Conservation (phyloP, 2,113 vertebrate genomes). For the Serinus canaria region DNA sequence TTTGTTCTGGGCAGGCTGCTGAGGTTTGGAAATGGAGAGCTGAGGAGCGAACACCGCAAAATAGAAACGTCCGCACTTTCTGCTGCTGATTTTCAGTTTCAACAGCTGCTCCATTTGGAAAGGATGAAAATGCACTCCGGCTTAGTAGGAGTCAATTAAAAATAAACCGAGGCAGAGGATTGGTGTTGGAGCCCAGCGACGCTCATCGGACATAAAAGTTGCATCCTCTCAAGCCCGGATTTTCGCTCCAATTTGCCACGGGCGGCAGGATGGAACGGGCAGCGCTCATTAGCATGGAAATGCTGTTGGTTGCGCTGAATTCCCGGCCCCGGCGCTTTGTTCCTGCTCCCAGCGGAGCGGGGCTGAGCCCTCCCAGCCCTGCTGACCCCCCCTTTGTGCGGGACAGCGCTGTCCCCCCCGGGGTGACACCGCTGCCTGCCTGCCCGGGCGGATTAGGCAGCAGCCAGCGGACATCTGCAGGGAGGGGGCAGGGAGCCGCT, state of each 20-base stretch:
- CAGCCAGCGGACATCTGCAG: neutral
- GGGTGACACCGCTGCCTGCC: neutral
- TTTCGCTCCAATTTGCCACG: constrained; percentile 23
- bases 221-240: constrained; percentile 7
- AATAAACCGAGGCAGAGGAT: constrained; percentile 17
- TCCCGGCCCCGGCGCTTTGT: constrained; percentile 40
- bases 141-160: constrained; percentile 47
- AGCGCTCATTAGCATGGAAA: constrained; percentile 48
- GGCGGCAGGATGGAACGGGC: neutral
- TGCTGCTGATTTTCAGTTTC: constrained; percentile 49
- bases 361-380: neutral
- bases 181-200: neutral
- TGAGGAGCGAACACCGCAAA: constrained; percentile 19
- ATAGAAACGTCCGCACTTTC: constrained; percentile 11
- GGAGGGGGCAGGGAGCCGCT: neutral
- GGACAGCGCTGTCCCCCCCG: neutral
- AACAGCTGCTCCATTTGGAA: constrained; percentile 52
- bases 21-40: constrained; percentile 19
- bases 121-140: neutral
- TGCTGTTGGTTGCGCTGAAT: neutral
- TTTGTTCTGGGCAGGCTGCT: constrained; percentile 52
- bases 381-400: neutral
- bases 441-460: neutral
- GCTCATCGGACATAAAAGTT: neutral
- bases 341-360: neutral